These are phyloP conservation scores for Catalaphyllia jardinei DNA, from an alignment of 64 coral and sea anemone genomes.

Conservation along the genomic window DNA sequence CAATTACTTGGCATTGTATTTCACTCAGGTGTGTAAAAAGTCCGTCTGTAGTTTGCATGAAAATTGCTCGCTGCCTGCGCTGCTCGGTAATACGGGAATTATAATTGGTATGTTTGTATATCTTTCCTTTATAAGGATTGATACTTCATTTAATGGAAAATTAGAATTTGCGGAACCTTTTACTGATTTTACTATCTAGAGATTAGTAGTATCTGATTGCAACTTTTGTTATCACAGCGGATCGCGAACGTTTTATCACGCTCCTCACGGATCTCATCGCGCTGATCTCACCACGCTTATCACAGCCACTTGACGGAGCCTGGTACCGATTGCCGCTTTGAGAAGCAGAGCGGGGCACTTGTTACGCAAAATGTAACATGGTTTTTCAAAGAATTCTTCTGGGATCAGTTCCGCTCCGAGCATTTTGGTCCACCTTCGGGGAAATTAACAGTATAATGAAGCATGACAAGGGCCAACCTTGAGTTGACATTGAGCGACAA, in stretches of 20 bases:
- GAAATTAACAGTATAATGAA: neutral
- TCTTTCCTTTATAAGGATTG: no score
- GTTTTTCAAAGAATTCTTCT: neutral
- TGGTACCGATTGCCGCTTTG: slow-evolving; percentile 4
- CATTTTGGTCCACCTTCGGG: neutral
- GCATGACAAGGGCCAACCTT: neutral
- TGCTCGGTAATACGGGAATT: no score
- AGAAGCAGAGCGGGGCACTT: neutral
- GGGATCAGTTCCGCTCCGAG: neutral
- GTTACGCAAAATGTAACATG: neutral
- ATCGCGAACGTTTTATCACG: neutral
- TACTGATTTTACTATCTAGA: neutral
- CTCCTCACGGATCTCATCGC: neutral
- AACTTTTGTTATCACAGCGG: neutral
- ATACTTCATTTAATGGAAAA: no score
- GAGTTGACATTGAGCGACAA: neutral
- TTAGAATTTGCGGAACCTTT: no score
- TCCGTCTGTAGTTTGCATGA: no score
- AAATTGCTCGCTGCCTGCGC: no score
- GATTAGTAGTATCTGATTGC: neutral
- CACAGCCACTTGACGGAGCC: slow-evolving; percentile 13
- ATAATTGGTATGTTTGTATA: no score
- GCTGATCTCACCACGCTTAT: neutral
- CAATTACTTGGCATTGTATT: no score
- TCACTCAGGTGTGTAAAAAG: no score